phyloP scores from a whole-genome alignment of 2,888 invertebrate genomes.

The Noctua pronuba region DNA sequence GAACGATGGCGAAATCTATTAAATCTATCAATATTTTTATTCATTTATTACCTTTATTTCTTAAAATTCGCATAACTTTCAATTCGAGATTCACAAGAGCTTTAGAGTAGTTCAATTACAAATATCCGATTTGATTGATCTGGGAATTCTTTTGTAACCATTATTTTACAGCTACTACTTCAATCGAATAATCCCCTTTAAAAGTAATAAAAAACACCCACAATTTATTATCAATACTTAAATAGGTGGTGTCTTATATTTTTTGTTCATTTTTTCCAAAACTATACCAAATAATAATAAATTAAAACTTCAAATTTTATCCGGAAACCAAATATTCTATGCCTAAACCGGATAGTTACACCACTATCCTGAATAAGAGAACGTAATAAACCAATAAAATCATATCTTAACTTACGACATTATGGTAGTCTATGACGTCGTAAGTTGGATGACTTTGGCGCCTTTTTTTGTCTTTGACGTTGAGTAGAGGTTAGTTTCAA shows the following conservation, averaged over 20 bases:
- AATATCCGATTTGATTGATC: background rate
- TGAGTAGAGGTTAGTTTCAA: slow-evolving; percentile 10
- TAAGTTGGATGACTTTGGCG: background rate
- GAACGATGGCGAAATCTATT: no score
- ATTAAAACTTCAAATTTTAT: slow-evolving; percentile 6
- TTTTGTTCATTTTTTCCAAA: no score
- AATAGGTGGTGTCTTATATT: background rate
- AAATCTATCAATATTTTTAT: background rate
- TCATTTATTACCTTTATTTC: no score
- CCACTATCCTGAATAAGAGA: background rate
- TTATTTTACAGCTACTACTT: background rate
- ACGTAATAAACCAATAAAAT: background rate
- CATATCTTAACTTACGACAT: slow-evolving; percentile 14
- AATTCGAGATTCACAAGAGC: no score
- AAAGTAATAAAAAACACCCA: background rate
- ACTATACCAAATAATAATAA: background rate
- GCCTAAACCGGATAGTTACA: background rate
- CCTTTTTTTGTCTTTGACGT: background rate
- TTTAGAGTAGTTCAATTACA: no score
- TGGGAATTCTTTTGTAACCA: background rate
- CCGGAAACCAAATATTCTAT: slow-evolving; percentile 17
- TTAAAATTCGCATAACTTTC: no score
- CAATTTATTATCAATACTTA: background rate
- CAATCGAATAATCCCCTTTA: background rate
- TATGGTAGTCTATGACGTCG: background rate